phyloP scores from a whole-genome alignment of 2,797 vertebrate species.

The Neopelma chrysocephalum region DNA sequence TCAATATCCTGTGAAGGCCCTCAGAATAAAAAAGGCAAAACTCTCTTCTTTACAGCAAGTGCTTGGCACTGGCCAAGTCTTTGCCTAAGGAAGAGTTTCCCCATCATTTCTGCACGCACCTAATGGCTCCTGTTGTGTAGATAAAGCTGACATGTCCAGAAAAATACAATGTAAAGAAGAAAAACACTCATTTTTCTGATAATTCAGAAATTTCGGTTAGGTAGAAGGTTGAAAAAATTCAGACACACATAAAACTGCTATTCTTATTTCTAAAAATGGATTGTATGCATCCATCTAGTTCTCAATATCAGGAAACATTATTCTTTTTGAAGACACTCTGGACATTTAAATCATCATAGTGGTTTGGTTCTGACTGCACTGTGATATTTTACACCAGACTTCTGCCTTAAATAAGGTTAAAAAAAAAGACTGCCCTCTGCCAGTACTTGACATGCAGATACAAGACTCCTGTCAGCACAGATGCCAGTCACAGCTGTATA shows the following conservation, averaged over 20 bases:
- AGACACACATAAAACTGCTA: neutral
- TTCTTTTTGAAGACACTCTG: neutral
- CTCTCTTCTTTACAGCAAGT: neutral
- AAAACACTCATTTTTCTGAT: neutral
- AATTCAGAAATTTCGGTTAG: neutral
- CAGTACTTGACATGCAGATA: neutral
- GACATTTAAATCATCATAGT: neutral
- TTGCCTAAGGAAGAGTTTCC: neutral
- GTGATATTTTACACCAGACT: neutral
- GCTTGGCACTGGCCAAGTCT: neutral
- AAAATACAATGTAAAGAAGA: neutral
- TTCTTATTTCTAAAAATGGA: neutral
- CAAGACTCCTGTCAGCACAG: slow-evolving; percentile 22
- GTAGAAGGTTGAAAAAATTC: neutral
- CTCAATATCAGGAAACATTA: neutral
- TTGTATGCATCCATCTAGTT: neutral
- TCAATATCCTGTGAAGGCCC: neutral
- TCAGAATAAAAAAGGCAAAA: neutral
- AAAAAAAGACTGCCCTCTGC: neutral
- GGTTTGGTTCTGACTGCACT: neutral
- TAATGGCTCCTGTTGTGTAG: neutral
- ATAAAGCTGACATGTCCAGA: neutral
- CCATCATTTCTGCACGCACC: neutral
- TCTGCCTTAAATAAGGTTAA: slow-evolving; percentile 15
- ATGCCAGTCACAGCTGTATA: slow-evolving; percentile 1